Base-by-base conservation (phyloP, 2,113 vertebrate species). In the Nycticebus coucang region DNA sequence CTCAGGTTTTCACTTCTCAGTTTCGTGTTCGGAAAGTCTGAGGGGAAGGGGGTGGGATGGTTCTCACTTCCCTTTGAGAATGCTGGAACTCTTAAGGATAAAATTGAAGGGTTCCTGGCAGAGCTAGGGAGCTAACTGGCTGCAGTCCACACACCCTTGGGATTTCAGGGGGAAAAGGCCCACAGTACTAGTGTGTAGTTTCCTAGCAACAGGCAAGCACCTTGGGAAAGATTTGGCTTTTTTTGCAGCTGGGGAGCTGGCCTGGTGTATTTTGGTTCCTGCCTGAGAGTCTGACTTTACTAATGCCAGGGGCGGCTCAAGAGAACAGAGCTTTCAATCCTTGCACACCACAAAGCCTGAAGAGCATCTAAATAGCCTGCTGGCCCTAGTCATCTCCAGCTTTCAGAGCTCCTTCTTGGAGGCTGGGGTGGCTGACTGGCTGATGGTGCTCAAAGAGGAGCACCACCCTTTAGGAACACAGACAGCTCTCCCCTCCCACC, bases 141-240 rank as follows among this genome's bases (percentile, higher is more conserved):
- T 75, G 59, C 12, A 80, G 75, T 91, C 64, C 89, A 96, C 37
- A 83, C 22, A 87, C 75, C 77, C 59, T 78, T 89, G 59, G n/a
- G 37, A 55, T 69, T 88, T 78, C 18, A 26, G 5, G 22, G 37
- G 19, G 30, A 30, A 50, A 69, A 79, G 66, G 53, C 53, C 53
- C 57, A 57, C 35, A 92, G 75, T 2, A 28, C 62, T 87, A 81
- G 68, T 0, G 11, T 5, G 4, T n/a, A 5, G 95, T 94, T 97
- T 95, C 95, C 93, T 96, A 96, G 97, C 94, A 98, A 97, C 96
- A 85, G 93, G 62, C 83, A 69, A 1, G 11, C 35, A 96, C 24
- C 87, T 96, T 82, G 77, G 81, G 81, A 89, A 93, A 96, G 87
- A 90, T 91, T 55, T 41, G 74, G 84, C 62, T 86, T 86, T 93